phyloP scores from a whole-genome alignment of 2,797 vertebrate genomes.

The Falco rusticolus region DNA sequence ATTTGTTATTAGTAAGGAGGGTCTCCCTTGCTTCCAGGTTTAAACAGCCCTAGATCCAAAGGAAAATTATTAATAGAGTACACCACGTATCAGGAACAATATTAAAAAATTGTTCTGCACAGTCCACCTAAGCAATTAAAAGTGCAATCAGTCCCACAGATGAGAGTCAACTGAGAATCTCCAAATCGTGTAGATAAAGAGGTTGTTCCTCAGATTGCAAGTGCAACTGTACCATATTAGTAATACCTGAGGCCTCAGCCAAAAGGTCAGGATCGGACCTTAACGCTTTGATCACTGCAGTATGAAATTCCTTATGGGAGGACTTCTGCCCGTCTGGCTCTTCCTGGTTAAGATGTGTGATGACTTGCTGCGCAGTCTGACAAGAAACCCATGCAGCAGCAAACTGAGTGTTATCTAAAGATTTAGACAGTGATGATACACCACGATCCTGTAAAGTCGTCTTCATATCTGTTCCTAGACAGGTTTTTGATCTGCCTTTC shows the following conservation, averaged over 20 bases:
- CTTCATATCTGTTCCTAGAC: background rate
- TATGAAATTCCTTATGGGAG: conserved; percentile 84
- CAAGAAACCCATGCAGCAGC: conserved; percentile 56
- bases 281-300: conserved; percentile 82
- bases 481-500: conserved; percentile 25
- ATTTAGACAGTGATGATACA: conserved; percentile 1
- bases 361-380: conserved; percentile 55
- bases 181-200: background rate
- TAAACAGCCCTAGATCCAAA: background rate
- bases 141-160: conserved; percentile 19
- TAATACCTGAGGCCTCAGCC: conserved; percentile 82
- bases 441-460: background rate
- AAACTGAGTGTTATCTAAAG: conserved; percentile 43
- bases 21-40: background rate
- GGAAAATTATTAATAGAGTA: background rate
- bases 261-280: conserved; percentile 74
- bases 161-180: conserved; percentile 13
- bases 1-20: conserved; percentile 32
- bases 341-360: conserved; percentile 32
- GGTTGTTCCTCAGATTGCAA: conserved; percentile 18
- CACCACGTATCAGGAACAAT: background rate
- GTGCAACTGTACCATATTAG: background rate
- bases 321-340: conserved; percentile 65
- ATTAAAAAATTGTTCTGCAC: background rate
- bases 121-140: background rate